phyloP scores from a whole-genome alignment of 2,113 vertebrate species.

The Promerops cafer region DNA sequence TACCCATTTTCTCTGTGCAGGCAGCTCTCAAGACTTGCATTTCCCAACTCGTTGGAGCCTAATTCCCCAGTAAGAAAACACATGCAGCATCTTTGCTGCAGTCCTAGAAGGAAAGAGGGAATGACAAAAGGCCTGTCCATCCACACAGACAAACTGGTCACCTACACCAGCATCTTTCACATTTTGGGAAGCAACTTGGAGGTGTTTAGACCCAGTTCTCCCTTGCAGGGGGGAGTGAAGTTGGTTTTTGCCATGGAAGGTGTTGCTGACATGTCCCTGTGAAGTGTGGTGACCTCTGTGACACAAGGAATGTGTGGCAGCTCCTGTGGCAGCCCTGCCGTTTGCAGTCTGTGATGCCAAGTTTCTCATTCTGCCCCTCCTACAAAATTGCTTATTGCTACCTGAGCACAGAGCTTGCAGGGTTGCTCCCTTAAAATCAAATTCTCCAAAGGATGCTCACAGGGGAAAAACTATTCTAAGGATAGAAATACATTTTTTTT shows the following conservation, averaged over 20 bases:
- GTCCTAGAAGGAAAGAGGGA: neutral
- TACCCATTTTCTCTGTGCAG: neutral
- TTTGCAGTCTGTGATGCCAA: neutral
- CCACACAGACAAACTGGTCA: fast-evolving
- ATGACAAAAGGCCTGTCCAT: neutral
- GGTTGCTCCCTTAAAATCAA: neutral
- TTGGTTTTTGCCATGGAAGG: neutral
- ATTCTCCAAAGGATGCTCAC: neutral
- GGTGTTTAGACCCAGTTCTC: neutral
- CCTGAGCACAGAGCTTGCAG: neutral
- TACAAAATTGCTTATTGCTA: neutral
- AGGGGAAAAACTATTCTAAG: neutral
- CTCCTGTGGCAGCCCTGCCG: neutral
- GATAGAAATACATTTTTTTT: neutral
- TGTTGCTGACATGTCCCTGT: neutral
- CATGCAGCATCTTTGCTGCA: neutral
- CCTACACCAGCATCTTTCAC: neutral
- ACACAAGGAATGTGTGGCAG: neutral
- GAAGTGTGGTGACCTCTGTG: neutral
- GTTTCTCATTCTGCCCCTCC: neutral
- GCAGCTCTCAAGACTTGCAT: neutral
- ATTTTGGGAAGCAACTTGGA: neutral
- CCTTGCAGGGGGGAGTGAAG: neutral
- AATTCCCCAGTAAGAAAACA: neutral
- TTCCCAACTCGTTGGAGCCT: neutral